phyloP scores from a whole-genome alignment of 2,797 vertebrate genomes.

The Taenioides sp. region DNA sequence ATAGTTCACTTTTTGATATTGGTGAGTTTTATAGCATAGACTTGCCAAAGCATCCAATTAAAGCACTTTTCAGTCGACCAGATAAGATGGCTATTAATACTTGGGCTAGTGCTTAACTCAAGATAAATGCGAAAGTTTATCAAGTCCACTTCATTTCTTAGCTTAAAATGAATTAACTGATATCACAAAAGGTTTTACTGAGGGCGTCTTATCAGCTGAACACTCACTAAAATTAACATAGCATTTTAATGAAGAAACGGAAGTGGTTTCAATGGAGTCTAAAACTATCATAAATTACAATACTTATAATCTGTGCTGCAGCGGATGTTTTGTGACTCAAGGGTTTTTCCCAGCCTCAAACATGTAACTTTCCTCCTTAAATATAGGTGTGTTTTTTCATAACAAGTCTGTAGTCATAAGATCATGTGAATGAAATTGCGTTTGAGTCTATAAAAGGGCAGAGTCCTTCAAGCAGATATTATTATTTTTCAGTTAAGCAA shows the following conservation, averaged over 20 bases:
- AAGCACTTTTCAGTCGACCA: conserved; percentile 30
- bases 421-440: not conserved
- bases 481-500: conserved; percentile 14
- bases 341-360: conserved; percentile 37
- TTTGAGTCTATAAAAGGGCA: not conserved
- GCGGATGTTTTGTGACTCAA: conserved; percentile 27
- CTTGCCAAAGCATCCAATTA: conserved; percentile 62
- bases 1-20: conserved; percentile 29
- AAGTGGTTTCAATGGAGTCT: conserved; percentile 40
- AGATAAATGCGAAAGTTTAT: conserved; percentile 57
- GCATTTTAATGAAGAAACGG: conserved; percentile 47
- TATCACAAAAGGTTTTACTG: conserved; percentile 37
- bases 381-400: conserved; percentile 11
- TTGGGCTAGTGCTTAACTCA: conserved; percentile 44
- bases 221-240: conserved; percentile 52
- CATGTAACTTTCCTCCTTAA: conserved; percentile 18
- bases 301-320: conserved; percentile 21
- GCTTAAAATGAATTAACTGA: conserved; percentile 48
- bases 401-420: conserved; percentile 7
- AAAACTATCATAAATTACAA: conserved; percentile 48
- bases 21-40: conserved; percentile 32
- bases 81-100: conserved; percentile 65
- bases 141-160: conserved; percentile 35
- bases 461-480: not conserved
- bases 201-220: conserved; percentile 57